Percentiles rank a stretch among this genome's conserved stretches.
phyloP scores from a whole-genome alignment of 2,888 invertebrate genomes.

The Busseola fusca region DNA sequence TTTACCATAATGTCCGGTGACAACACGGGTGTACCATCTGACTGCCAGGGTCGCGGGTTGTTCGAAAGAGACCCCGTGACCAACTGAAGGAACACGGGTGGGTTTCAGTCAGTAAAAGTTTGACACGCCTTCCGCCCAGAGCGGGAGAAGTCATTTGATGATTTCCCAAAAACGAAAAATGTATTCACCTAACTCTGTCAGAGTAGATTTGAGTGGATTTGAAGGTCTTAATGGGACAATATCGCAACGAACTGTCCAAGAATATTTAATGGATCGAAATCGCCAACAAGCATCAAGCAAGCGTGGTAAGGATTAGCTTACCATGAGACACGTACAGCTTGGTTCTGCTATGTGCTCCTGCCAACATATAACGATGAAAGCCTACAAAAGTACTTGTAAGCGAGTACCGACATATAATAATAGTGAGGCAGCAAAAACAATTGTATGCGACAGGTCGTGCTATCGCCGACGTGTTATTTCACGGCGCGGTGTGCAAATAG shows the following conservation, averaged over 20 bases:
- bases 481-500: constrained; percentile 81
- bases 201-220: neutral
- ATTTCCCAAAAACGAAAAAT: too few relatives aligned
- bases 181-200: neutral
- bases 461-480: constrained; percentile 84
- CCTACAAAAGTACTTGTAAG: constrained; percentile 18
- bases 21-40: neutral
- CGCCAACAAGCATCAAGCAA: neutral
- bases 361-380: neutral
- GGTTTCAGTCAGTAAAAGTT: too few relatives aligned
- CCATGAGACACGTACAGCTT: neutral
- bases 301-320: neutral
- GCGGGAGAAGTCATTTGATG: too few relatives aligned
- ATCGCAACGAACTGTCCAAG: neutral
- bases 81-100: too few relatives aligned
- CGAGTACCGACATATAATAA: constrained; percentile 38
- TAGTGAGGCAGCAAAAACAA: constrained; percentile 66
- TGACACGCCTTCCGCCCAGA: too few relatives aligned
- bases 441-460: constrained; percentile 67
- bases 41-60: too few relatives aligned
- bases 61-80: too few relatives aligned
- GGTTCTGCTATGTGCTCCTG: neutral
- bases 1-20: neutral
- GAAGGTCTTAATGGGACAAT: neutral
- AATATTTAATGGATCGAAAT: neutral